Conservation (phyloP, 2,113 vertebrate species). For the Sciurus niger region DNA sequence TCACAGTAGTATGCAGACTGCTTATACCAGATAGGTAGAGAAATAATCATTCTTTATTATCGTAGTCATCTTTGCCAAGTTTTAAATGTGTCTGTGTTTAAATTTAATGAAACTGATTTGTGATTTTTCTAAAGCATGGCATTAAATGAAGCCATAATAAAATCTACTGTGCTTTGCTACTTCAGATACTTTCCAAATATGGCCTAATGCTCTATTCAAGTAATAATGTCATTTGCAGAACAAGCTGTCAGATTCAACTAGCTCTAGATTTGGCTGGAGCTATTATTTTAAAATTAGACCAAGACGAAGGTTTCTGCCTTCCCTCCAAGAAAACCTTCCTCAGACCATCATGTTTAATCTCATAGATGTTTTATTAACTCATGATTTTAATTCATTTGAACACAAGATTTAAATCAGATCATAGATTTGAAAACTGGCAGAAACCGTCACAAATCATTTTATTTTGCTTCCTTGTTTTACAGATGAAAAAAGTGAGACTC, state of each 20-base stretch:
- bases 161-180: constrained; percentile 73
- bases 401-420: constrained; percentile 70
- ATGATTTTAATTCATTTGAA: constrained; percentile 65
- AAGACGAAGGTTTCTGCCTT: constrained; percentile 39
- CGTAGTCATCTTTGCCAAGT: background rate
- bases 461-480: constrained; percentile 54
- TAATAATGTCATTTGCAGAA: constrained; percentile 76
- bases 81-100: constrained; percentile 70
- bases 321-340: constrained; percentile 21
- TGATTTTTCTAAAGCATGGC: constrained; percentile 72
- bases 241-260: constrained; percentile 66
- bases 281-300: constrained; percentile 72
- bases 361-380: constrained; percentile 72
- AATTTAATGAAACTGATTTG: constrained; percentile 76
- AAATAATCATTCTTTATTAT: constrained; percentile 64
- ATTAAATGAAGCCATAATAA: constrained; percentile 78
- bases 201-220: constrained; percentile 61
- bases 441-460: constrained; percentile 63
- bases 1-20: background rate
- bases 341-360: constrained; percentile 63
- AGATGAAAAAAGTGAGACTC: constrained; percentile 66
- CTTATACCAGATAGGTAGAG: constrained; percentile 53
- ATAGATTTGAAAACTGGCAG: constrained; percentile 58
- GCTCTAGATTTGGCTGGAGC: constrained; percentile 80
- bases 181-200: constrained; percentile 70